A percentile compares a stretch with the other conserved stretches of the same genome.
Conservation (phyloP, 2,888 invertebrate species). For the Ectropis crepuscularia region DNA sequence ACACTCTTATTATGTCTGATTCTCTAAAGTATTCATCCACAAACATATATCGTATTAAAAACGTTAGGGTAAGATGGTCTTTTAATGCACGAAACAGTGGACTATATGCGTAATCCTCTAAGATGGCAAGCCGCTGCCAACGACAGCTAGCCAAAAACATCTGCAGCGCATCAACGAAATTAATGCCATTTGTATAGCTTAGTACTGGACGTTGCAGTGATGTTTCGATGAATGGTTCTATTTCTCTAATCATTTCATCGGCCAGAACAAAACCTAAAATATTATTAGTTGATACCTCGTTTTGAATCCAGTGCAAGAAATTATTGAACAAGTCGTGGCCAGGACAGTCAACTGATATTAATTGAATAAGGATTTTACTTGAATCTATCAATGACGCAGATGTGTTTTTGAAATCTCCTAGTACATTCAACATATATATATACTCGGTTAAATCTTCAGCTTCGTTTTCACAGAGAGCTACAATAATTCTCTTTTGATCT, state of each 20-base stretch:
- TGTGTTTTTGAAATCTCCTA: background rate
- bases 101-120: background rate
- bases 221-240: too few species aligned
- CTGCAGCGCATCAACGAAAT: conserved; percentile 4
- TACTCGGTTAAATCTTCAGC: background rate
- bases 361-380: background rate
- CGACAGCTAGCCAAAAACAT: conserved; percentile 19
- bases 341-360: background rate
- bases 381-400: background rate
- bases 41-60: background rate
- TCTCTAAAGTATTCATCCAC: too few species aligned
- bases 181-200: conserved; percentile 3
- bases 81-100: background rate
- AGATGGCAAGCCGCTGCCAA: conserved; percentile 3
- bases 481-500: background rate
- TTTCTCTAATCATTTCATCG: background rate
- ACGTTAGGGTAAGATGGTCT: too few species aligned
- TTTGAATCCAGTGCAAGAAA: background rate
- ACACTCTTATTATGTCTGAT: background rate
- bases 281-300: too few species aligned
- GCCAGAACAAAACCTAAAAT: background rate
- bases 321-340: background rate
- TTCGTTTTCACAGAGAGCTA: background rate
- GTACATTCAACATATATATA: background rate
- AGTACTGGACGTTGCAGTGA: background rate